A percentile compares a stretch with the other conserved stretches of the same genome.
phyloP scores from a whole-genome alignment of 2,113 vertebrate species.

The Erpornis zantholeuca region DNA sequence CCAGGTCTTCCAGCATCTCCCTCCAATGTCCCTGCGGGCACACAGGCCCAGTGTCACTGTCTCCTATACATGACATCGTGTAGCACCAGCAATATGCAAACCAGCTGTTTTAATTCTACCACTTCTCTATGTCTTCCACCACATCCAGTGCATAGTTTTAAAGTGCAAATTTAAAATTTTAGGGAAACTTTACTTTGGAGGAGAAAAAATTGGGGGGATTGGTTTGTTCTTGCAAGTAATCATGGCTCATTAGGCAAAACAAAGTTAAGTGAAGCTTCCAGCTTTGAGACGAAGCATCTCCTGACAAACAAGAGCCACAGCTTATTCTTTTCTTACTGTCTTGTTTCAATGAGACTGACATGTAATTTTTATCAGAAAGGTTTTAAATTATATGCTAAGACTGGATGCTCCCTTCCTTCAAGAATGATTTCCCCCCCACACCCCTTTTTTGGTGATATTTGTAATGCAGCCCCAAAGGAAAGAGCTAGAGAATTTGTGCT shows the following conservation, averaged over 20 bases:
- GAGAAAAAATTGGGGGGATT: not conserved
- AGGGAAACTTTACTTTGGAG: not conserved
- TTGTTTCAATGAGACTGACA: not conserved
- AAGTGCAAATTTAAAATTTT: slow-evolving; percentile 71
- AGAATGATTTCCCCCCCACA: not conserved
- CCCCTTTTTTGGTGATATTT: not conserved
- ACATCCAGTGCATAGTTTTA: slow-evolving; percentile 70
- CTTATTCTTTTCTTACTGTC: not conserved
- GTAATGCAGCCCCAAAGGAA: not conserved
- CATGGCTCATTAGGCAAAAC: not conserved
- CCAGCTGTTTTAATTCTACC: not conserved
- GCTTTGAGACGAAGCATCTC: not conserved
- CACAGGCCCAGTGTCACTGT: not conserved
- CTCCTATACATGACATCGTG: not conserved
- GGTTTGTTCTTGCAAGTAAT: not conserved
- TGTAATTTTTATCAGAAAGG: not conserved
- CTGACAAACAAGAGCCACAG: not conserved
- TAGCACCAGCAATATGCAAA: not conserved
- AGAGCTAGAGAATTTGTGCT: not conserved
- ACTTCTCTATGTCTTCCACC: not conserved
- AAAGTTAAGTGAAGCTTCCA: not conserved
- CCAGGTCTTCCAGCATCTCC: not conserved
- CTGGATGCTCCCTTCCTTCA: not conserved
- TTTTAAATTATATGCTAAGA: not conserved
- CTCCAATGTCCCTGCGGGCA: fast-evolving